Percentiles rank a stretch among this genome's conserved stretches.
phyloP scores from a whole-genome alignment of 2,113 vertebrate genomes.

The Morone chrysops region DNA sequence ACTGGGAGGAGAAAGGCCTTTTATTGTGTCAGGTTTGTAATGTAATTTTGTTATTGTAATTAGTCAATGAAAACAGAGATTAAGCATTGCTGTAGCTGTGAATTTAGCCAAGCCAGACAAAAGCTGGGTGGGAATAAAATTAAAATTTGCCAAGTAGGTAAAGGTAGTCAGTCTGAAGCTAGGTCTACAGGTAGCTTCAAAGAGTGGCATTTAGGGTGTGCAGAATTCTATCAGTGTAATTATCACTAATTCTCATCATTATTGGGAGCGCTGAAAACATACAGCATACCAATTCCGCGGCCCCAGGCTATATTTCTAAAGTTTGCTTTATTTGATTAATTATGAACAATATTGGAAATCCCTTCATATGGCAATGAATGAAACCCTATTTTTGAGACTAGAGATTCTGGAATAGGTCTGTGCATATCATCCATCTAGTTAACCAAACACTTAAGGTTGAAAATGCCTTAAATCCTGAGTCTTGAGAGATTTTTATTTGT shows the following conservation, averaged over 20 bases:
- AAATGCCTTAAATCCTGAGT: not conserved
- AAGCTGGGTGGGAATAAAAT: not conserved
- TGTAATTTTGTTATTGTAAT: conserved; percentile 57
- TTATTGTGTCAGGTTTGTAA: conserved; percentile 35
- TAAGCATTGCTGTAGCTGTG: conserved; percentile 27
- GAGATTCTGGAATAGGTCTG: not conserved
- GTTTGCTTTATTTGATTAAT: conserved; percentile 58
- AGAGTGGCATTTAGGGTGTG: conserved; percentile 12
- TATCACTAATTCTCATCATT: conserved; percentile 49
- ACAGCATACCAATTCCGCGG: conserved; percentile 53
- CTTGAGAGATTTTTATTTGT: not conserved
- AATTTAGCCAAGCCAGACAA: conserved; percentile 4
- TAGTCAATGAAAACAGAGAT: conserved; percentile 51
- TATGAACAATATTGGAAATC: conserved; percentile 39
- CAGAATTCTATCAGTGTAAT: conserved; percentile 34
- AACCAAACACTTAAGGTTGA: not conserved
- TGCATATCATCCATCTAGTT: not conserved
- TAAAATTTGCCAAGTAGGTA: not conserved
- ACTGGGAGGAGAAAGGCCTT: conserved; percentile 24
- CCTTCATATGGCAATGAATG: conserved; percentile 10
- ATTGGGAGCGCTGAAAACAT: conserved; percentile 38
- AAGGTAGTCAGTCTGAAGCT: not conserved
- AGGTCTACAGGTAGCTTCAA: not conserved
- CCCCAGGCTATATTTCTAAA: conserved; percentile 49
- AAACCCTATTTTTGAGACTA: not conserved